Base-by-base conservation (phyloP, 2,113 vertebrate species). In the Prochilodus magdalenae region DNA sequence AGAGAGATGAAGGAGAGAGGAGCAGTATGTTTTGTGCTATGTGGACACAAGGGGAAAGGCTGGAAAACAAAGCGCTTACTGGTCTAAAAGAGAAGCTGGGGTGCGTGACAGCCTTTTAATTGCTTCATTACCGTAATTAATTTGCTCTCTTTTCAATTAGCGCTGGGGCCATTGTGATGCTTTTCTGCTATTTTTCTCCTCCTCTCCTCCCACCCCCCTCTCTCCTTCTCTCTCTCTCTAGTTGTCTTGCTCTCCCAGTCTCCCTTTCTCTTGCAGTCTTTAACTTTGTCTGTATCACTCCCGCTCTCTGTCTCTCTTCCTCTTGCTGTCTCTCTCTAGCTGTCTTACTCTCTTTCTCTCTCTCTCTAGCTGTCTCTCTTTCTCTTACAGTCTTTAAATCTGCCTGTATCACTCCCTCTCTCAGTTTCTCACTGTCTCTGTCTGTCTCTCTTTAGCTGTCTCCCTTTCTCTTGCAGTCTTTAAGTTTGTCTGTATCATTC, bases 91-190 rank as follows among this genome's bases (percentile, higher is more conserved):
- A 82, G 80, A 84, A 77, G 27, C 80, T 30, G 55, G 83, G 59
- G 57, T 83, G 83, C 60, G 67, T 85, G 83, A 83, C 86, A 85
- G 83, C 73, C 73, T 82, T 84, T 87, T 87, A 87, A 87, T 85
- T 85, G 86, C 86, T 87, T 87, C 83, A 87, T 87, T 87, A 85
- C 76, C 60, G 80, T 87, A 87, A 87, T 87, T 87, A 84, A 87
- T 87, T 87, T 87, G 80, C 83, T 84, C 86, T 87, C 83, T 83
- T 85, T 87, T 87, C 86, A 87, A 85, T 87, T 87, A 87, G 80
- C 73, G 65, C 79, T 81, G 27, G 66, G 60, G 80, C 77, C 83
- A 83, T 82, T 77, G 80, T 77, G 80, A 84, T 84, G 80, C 77
- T 83, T 74, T 85, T 70, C 77, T 77, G 60, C 77, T 83, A 70